Evolutionary conservation across 30 jellyfish, hydroid and myxozoan genomes (phyloP), one percentile per base, ranked within the genome.

Genomic region (Aurelia aurita complex sp. Pacific): DNA sequence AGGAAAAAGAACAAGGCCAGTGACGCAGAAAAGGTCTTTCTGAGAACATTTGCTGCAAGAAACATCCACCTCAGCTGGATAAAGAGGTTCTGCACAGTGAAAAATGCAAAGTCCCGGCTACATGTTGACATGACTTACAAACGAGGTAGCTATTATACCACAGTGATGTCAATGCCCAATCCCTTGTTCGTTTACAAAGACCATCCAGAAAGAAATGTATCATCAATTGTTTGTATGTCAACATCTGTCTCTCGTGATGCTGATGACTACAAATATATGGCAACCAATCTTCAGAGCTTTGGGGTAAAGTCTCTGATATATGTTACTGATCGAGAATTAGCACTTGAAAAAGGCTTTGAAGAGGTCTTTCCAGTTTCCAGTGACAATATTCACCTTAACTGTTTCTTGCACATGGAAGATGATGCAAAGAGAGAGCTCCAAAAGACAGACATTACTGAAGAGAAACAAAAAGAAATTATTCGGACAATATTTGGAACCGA

Each of bases 121-220:
- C 69, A 53, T 34, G 65, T 76, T 52, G 86, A 76, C 76, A 76
- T 76, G 79, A 76, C 86, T 15, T 76, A 76, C 76, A 76, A 76
- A 29, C 15, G 62, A 18, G 86, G 86, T 29, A 29, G n/a, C 17
- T 52, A 33, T 29, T 76, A 51, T 59, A 35, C 76, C 55, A 76
- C 86, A 32, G 33, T 64, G 59, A 17, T 76, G 57, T n/a, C 86
- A 35, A 53, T 76, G 40, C 54, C 74, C 4, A 53, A 52, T 33
- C 86, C 86, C 50, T 16, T 52, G 29, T 73, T 73, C n/a, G 69
- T 40, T 43, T 73, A 73, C 69, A 43, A 52, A 17, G 68, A 73
- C 34, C 66, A 73, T 67, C 77, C 77, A 32, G 83, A 73, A 40
- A 40, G 67, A 42, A 38, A 73, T 50, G 69, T 52, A 29, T n/a